Evolutionary conservation across 2,113 vertebrate species (phyloP).

Genomic region (Rhea pennata): DNA sequence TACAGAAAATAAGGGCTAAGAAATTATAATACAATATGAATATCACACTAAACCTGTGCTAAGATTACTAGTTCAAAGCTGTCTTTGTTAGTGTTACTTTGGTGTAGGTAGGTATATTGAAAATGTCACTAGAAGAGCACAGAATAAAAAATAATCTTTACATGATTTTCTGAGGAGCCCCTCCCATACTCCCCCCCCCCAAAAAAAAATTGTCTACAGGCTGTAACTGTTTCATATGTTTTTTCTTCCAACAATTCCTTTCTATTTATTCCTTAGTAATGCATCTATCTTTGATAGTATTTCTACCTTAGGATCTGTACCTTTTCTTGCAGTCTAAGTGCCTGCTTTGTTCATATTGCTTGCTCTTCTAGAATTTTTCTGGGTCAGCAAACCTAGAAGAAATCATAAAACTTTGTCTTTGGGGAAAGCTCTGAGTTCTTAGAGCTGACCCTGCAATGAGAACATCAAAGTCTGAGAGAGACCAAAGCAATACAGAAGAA

Average conservation of each 20-base stretch:
- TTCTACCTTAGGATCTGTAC: neutral
- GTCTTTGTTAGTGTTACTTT: neutral
- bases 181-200: neutral
- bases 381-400: constrained; percentile 14
- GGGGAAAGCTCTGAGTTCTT: constrained; percentile 12
- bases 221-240: neutral
- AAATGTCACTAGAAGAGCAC: neutral
- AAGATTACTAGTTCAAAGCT: neutral
- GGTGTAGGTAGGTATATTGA: neutral
- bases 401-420: constrained; percentile 20
- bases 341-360: neutral
- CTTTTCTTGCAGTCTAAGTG: neutral
- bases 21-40: neutral
- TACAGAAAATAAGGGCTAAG: neutral
- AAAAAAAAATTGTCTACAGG: neutral
- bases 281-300: neutral
- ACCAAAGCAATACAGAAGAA: constrained; percentile 8
- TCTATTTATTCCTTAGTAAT: neutral
- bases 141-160: neutral
- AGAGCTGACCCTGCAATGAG: constrained; percentile 1
- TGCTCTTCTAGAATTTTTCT: constrained; percentile 32
- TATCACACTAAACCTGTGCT: neutral
- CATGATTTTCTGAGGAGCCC: neutral
- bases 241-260: neutral
- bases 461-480: constrained; percentile 20